Base-by-base conservation (phyloP, 2,113 vertebrate genomes). In the Tautogolabrus adspersus region DNA sequence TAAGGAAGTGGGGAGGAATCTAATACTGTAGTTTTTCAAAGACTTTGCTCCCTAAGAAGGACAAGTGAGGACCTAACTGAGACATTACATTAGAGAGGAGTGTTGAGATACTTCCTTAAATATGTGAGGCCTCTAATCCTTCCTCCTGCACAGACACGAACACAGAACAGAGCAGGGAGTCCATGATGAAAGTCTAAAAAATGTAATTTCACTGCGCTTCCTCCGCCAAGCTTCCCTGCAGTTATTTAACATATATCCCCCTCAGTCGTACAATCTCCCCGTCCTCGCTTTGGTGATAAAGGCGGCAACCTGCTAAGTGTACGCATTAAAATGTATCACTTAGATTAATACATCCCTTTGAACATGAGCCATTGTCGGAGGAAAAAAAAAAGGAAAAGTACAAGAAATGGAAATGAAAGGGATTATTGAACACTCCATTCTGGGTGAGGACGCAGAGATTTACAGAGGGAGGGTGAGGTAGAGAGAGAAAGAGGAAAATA, bases 321-420 rank as follows among this genome's bases (percentile, higher is more conserved):
- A 73, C 69, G 83, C 92, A 90, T 93, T 92, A 87, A 90, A 94
- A 94, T 91, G 91, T 90, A 94, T 89, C 81, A 82, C 90, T 88
- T 79, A 90, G 93, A 93, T 93, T 86, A 94, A 93, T 91, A 91
- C 86, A 85, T 89, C 72, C 84, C 91, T 91, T 93, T 94, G 91
- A 95, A 94, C 82, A 76, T 70, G 84, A 91, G 82, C 83, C 81
- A 89, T 86, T 89, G 75, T 87, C 70, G 70, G 40, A 34, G 10
- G 79, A 74, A 73, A 71, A n/a, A 52, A 52, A 52, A 52, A 21
- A n/a, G 55, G 51, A 72, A 80, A 82, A 89, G 85, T 82, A 85
- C 82, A 90, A 86, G 78, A 73, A 85, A 76, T 77, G 71, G 66
- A 91, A 92, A 89, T 90, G 91, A 88, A 90, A 87, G 83, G 88